A percentile compares a stretch with the other conserved stretches of the same genome.
Evolutionary conservation across 2,888 invertebrate species (phyloP).

Genomic region (Sesamia inferens): DNA sequence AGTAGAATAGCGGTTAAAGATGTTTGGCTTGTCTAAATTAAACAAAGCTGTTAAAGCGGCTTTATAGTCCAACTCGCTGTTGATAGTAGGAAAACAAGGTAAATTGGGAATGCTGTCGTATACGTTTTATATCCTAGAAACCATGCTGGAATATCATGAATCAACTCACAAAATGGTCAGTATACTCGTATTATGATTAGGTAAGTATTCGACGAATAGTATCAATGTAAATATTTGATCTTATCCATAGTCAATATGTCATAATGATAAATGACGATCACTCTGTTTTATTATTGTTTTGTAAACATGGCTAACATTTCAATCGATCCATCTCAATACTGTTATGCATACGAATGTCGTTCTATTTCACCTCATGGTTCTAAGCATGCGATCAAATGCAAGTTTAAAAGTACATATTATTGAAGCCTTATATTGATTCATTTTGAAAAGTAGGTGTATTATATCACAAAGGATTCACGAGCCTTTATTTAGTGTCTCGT

Average conservation of each 20-base stretch:
- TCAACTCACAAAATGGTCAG: background rate
- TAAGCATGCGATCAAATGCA: constrained; percentile 48
- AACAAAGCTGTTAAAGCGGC: constrained; percentile 47
- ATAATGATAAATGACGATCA: background rate
- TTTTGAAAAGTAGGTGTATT: constrained; percentile 33
- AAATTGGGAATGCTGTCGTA: constrained; percentile 24
- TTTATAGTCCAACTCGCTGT: constrained; percentile 39
- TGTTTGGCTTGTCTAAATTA: constrained; percentile 52
- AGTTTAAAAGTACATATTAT: constrained; percentile 30
- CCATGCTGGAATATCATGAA: background rate
- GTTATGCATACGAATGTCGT: constrained; percentile 35
- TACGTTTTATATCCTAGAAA: constrained; percentile 37
- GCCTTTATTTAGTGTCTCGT: constrained; percentile 10
- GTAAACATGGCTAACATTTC: constrained; percentile 29
- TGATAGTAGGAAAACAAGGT: constrained; percentile 42
- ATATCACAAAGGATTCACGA: constrained; percentile 7
- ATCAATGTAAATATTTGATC: background rate
- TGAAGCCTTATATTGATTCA: constrained; percentile 17
- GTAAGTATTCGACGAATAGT: background rate
- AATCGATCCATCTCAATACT: constrained; percentile 51
- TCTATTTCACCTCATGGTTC: constrained; percentile 48
- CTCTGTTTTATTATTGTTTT: constrained; percentile 3
- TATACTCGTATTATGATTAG: background rate
- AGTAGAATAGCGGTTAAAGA: constrained; percentile 45
- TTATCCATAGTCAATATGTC: background rate